Percentiles rank a stretch among this genome's conserved stretches.
Evolutionary conservation across 2,797 vertebrate species (phyloP).

Genomic region (Columba guinea): DNA sequence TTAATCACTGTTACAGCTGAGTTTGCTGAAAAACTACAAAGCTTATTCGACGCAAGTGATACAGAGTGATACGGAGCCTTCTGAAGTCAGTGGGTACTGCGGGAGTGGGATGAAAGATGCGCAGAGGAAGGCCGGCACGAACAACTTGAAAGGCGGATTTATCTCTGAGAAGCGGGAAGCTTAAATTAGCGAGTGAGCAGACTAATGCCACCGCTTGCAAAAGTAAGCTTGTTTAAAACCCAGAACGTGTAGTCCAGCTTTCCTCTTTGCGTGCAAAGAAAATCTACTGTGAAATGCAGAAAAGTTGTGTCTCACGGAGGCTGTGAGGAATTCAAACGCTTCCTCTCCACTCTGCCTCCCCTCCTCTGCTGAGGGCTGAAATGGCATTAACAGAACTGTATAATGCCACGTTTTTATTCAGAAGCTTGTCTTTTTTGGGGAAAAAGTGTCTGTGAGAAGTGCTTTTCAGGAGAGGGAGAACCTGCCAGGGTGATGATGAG

Average conservation of each 20-base stretch:
- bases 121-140: neutral
- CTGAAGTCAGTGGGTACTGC: neutral
- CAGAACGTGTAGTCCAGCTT: neutral
- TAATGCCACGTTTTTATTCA: rapidly evolving
- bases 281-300: conserved; percentile 32
- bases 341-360: neutral
- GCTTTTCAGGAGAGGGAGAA: neutral
- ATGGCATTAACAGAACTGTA: neutral
- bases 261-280: neutral
- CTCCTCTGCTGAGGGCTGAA: neutral
- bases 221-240: neutral
- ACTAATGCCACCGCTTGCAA: neutral
- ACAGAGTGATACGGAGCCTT: neutral
- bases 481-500: neutral
- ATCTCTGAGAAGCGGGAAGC: conserved; percentile 35
- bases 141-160: conserved; percentile 21
- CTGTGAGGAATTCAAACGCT: neutral
- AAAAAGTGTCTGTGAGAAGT: neutral
- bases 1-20: conserved; percentile 30
- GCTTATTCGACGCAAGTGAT: neutral
- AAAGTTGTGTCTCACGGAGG: neutral
- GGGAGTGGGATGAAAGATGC: neutral
- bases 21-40: conserved; percentile 6
- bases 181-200: neutral
- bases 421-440: neutral